These are phyloP conservation scores for Macrophya annulata DNA, from an alignment of 2,888 invertebrate species.

Conservation along the genomic window DNA sequence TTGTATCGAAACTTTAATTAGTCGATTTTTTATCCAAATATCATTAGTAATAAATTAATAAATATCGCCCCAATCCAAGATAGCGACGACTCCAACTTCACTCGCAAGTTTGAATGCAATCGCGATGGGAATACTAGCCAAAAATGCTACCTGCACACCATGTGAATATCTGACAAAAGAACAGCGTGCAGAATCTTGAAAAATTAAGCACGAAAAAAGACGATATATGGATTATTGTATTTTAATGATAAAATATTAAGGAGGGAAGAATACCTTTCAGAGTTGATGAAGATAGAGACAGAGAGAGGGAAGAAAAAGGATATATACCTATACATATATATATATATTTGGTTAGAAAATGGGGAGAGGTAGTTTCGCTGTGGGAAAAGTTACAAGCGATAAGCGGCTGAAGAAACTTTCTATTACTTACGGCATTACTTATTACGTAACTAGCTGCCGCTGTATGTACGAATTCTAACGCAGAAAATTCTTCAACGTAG, in stretches of 20 bases:
- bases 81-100: not conserved
- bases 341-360: constrained; percentile 26
- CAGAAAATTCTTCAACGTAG: constrained; percentile 28
- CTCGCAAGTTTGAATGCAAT: not conserved
- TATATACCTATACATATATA: no score
- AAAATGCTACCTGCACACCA: not conserved
- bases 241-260: constrained; percentile 32
- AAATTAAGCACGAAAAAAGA: constrained; percentile 5
- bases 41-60: not conserved
- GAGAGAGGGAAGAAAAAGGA: not conserved
- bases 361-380: constrained; percentile 20
- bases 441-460: constrained; percentile 27
- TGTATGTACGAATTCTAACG: constrained; percentile 37
- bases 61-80: not conserved
- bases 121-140: not conserved
- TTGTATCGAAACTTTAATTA: no score
- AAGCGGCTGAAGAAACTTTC: constrained; percentile 35
- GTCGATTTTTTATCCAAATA: not conserved
- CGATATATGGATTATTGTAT: constrained; percentile 41
- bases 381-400: constrained; percentile 47
- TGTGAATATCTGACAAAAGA: not conserved
- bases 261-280: not conserved
- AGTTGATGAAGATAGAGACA: not conserved
- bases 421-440: constrained; percentile 39
- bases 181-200: constrained; percentile 20